These are phyloP conservation scores for Arge pagana DNA, from an alignment of 2,888 invertebrate genomes.

Conservation along the genomic window DNA sequence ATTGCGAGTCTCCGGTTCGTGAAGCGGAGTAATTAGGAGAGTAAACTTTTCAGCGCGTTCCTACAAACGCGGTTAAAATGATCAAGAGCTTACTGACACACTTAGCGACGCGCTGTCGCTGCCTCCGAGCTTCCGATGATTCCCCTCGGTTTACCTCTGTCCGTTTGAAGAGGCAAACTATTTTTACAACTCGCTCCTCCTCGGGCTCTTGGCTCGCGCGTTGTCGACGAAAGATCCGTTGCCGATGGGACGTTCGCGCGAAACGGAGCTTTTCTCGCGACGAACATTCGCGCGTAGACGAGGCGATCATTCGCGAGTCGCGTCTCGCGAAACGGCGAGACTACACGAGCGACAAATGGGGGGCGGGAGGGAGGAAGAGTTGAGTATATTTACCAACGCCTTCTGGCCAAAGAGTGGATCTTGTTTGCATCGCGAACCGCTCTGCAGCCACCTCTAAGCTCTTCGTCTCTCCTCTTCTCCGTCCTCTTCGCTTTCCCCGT, in stretches of 20 bases:
- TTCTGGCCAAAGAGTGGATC: constrained; percentile 48
- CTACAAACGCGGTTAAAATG: constrained; percentile 27
- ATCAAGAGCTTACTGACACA: constrained; percentile 42
- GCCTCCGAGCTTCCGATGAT: constrained; percentile 22
- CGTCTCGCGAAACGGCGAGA: too few relatives aligned
- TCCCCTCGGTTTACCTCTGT: not conserved
- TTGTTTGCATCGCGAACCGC: constrained; percentile 54
- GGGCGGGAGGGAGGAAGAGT: constrained; percentile 16
- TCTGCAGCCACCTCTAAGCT: constrained; percentile 27
- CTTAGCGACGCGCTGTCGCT: constrained; percentile 38
- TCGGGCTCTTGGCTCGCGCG: not conserved
- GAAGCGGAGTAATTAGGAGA: constrained; percentile 37
- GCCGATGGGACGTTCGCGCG: constrained; percentile 13
- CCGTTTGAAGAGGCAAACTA: not conserved
- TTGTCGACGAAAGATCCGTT: constrained; percentile 7
- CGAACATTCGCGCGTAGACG: too few relatives aligned
- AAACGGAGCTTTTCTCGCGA: constrained; percentile 20
- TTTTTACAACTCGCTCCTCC: not conserved
- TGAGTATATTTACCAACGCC: constrained; percentile 47
- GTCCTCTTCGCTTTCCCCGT: constrained; percentile 28
- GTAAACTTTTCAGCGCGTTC: constrained; percentile 36
- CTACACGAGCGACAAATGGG: constrained; percentile 1
- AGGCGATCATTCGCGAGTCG: too few relatives aligned
- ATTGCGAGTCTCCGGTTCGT: constrained; percentile 3
- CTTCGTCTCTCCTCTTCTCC: constrained; percentile 29